These are phyloP conservation scores for Altica lythri DNA, from an alignment of 2,888 invertebrate genomes.

Conservation along the genomic window DNA sequence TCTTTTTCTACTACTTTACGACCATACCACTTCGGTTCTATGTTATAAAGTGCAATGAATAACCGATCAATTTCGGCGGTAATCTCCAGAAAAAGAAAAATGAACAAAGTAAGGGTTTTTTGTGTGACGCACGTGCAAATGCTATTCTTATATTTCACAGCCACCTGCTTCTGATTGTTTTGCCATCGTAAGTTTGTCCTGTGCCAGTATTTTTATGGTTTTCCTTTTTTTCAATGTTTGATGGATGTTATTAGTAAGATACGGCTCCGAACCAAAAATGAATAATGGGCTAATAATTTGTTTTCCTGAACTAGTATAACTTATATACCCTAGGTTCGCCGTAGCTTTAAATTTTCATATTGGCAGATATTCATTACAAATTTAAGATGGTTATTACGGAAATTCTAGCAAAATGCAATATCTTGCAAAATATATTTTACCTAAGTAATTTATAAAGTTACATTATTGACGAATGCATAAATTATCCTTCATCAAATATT, in stretches of 20 bases:
- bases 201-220: constrained; percentile 31
- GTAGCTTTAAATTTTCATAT: too few relatives aligned
- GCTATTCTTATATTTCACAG: constrained; percentile 52
- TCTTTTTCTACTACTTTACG: not conserved
- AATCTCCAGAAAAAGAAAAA: constrained; percentile 26
- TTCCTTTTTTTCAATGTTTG: constrained; percentile 36
- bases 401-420: too few relatives aligned
- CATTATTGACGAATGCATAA: too few relatives aligned
- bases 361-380: too few relatives aligned
- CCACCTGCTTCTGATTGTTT: constrained; percentile 53
- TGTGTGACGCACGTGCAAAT: constrained; percentile 46
- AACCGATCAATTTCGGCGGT: constrained; percentile 3
- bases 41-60: constrained; percentile 7
- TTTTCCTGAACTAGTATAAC: too few relatives aligned
- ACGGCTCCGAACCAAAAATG: constrained; percentile 20
- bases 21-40: not conserved
- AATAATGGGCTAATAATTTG: constrained; percentile 21
- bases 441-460: too few relatives aligned
- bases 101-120: constrained; percentile 41
- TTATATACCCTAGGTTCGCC: too few relatives aligned
- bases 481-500: too few relatives aligned
- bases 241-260: constrained; percentile 38
- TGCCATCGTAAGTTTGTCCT: constrained; percentile 47
- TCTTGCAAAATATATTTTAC: too few relatives aligned
- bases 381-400: too few relatives aligned